Evolutionary conservation across 2,797 vertebrate genomes (phyloP), one percentile per base, ranked within the genome.

Genomic region (Thripadectes ignobilis): DNA sequence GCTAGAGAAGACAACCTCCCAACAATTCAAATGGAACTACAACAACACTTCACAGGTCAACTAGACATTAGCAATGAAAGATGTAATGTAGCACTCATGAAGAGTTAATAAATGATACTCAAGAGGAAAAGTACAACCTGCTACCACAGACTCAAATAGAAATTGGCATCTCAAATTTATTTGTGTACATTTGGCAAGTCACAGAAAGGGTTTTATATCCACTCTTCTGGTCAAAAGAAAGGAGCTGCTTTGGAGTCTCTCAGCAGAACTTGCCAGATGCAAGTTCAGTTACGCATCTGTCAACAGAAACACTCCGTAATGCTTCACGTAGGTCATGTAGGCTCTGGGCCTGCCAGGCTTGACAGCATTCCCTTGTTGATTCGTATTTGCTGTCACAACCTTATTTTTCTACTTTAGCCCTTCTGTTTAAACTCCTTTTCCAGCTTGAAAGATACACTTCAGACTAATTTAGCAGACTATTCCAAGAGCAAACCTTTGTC

Each of bases 391-490:
- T 93, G 81, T 96, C 95, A 96, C 74, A 92, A 76, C 20, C 63
- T 82, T 69, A 91, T 63, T 96, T 63, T 96, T 78, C 45, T 61
- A 62, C 74, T 89, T 91, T 89, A 90, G 29, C 49, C 32, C 95
- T 96, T 68, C 96, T 95, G 59, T 93, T 96, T 88, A 95, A 97
- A 97, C 34, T 89, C 0, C 69, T 80, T 88, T 91, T 89, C 61
- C 82, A 89, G 32, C 74, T 93, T 93, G 84, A 96, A 97, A 97
- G 84, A 88, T 89, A 87, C 59, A 92, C n/a, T 92, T 96, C 80
- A 95, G 92, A 71, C 71, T 95, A 78, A 83, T 89, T 95, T 95
- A 94, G 95, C 74, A 95, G 88, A 89, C 91, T 96, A 86, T 41
- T 9, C 89, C 78, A 85, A 82, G 51, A 92, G 86, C 79, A 77